These are phyloP conservation scores for Aphelenchoides avenae DNA, from an alignment of 1,140 invertebrate species.

Conservation along the genomic window DNA sequence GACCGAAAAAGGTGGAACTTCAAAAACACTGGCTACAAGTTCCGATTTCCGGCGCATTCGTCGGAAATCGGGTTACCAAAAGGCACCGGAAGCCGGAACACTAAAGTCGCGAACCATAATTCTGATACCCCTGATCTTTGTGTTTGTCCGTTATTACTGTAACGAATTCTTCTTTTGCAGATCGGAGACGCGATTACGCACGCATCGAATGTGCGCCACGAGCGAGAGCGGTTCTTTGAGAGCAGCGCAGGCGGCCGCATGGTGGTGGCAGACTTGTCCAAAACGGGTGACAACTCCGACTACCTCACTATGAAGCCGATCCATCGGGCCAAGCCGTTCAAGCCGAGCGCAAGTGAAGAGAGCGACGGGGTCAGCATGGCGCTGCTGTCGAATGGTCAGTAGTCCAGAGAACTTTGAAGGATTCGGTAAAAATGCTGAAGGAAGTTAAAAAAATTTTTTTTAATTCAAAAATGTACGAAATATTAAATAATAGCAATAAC, in stretches of 20 bases:
- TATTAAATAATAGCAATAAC: not conserved
- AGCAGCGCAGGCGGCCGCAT: not conserved
- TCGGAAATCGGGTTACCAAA: too few species aligned
- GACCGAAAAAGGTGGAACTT: too few species aligned
- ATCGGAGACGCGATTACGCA: constrained; percentile 6
- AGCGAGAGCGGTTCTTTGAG: not conserved
- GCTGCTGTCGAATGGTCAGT: not conserved
- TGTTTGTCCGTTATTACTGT: not conserved
- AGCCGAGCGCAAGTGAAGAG: not conserved
- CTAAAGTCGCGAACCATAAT: too few species aligned
- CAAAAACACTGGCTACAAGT: too few species aligned
- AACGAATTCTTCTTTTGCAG: constrained; percentile 9
- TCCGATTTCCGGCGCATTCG: too few species aligned
- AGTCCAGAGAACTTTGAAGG: not conserved
- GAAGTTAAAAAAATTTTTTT: too few species aligned
- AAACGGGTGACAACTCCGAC: constrained; percentile 12
- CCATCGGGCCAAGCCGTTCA: constrained; percentile 32
- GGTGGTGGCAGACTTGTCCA: not conserved
- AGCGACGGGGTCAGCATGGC: not conserved
- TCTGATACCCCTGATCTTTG: too few species aligned
- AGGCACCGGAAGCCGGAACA: too few species aligned
- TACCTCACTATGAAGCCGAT: constrained; percentile 47
- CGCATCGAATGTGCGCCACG: constrained; percentile 10
- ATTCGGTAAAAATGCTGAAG: not conserved
- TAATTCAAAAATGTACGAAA: not conserved